phyloP scores from a whole-genome alignment of 2,797 vertebrate genomes.

The Pygocentrus nattereri region DNA sequence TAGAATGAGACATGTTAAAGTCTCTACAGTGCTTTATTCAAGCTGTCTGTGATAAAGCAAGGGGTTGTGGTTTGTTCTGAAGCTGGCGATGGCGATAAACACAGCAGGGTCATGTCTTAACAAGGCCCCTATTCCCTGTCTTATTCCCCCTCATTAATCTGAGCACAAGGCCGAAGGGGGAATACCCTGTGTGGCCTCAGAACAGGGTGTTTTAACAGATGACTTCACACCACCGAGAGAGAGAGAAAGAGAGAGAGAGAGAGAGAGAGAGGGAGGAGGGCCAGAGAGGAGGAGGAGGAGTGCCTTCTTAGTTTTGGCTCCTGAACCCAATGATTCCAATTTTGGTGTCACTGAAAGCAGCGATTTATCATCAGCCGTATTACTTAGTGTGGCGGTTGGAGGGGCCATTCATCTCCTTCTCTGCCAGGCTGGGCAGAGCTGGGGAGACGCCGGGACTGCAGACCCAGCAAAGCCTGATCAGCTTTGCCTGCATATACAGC shows the following conservation, averaged over 20 bases:
- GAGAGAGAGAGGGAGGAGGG: slow-evolving; percentile 49
- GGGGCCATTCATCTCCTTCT: slow-evolving; percentile 77
- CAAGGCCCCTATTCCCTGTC: slow-evolving; percentile 53
- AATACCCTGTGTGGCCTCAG: slow-evolving; percentile 69
- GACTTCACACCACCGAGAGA: slow-evolving; percentile 63
- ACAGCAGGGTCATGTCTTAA: slow-evolving; percentile 50
- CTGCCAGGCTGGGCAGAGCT: slow-evolving; percentile 74
- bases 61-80: background rate
- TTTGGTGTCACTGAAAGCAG: slow-evolving; percentile 77
- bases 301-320: slow-evolving; percentile 66
- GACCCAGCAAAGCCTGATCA: slow-evolving; percentile 30
- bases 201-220: slow-evolving; percentile 75
- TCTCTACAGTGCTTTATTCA: slow-evolving; percentile 2
- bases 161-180: slow-evolving; percentile 59
- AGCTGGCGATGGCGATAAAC: slow-evolving; percentile 38
- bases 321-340: slow-evolving; percentile 76
- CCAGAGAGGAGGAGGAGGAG: background rate
- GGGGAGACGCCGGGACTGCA: slow-evolving; percentile 63
- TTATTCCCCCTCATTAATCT: slow-evolving; percentile 61
- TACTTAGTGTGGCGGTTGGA: slow-evolving; percentile 79
- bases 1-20: background rate
- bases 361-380: slow-evolving; percentile 77
- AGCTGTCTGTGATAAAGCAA: slow-evolving; percentile 30
- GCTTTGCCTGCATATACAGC: background rate
- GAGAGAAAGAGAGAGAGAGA: slow-evolving; percentile 37